Evolutionary conservation across 1,140 invertebrate genomes (phyloP), one percentile per base, ranked within the genome.

Genomic region (Polyergus mexicanus): DNA sequence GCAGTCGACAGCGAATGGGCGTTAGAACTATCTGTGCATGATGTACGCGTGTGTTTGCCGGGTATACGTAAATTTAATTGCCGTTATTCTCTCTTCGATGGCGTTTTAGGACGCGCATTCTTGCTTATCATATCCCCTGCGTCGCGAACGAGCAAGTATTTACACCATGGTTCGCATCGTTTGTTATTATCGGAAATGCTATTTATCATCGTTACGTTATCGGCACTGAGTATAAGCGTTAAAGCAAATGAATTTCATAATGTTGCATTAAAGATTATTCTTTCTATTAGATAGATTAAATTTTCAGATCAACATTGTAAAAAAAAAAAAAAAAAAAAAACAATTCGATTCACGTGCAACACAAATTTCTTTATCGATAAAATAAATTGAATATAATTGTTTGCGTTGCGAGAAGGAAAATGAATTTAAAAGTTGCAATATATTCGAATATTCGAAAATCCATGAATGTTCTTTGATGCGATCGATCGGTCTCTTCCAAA

Each of bases 41-140:
- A 72, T 28, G n/a, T n/a, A 41, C 19, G 62, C 25, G 41, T 51
- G 47, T 72, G 32, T 54, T 47, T 22, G 76, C 22, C 22, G 76
- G 47, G 54, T 74, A 41, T 60, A 83, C 74, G 78, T 83, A 74
- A 74, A 83, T 83, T 83, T 83, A 83, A 83, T 83, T 83, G 68
- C 54, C 78, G 68, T 74, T 74, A 74, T 81, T 58, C 66, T 32
- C 32, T 6, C 19, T 51, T 51, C 54, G n/a, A 32, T 60, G 78
- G 78, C 44, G 78, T 72, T 83, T 83, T 60, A 74, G 66, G 78
- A 54, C 78, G 78, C 68, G 54, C 78, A 83, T 83, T 83, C 68
- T 74, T 74, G 38, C 78, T 83, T 83, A 83, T 83, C 78, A 60
- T 47, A 83, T 62, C 22, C 68, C 5, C 25, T 28, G 35, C 66